Evolutionary conservation across 2,888 invertebrate species (phyloP), one percentile per base, ranked within the genome.

Genomic region (Penaeus monodon): DNA sequence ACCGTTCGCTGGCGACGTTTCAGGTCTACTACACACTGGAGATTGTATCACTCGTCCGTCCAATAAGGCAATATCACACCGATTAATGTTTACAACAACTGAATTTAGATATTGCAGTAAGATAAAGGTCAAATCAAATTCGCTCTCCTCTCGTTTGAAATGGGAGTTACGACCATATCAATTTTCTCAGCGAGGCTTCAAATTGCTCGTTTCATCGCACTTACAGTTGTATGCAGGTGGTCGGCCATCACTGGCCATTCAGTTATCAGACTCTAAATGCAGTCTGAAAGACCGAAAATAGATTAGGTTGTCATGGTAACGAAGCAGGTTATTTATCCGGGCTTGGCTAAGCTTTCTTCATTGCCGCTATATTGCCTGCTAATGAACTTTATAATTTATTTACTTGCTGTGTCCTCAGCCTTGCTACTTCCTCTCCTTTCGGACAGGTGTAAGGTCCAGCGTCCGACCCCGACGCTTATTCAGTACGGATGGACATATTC

Each of bases 31-130:
- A 73, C 73, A 73, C 73, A 33, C 73, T 29, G 29, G 73, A 73
- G 73, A 73, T 73, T 73, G 73, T 73, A 73, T 73, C 73, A 73
- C 73, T 27, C 29, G 29, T 73, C 33, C 73, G 33, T 33, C 33
- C 73, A 73, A 73, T 73, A 73, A 73, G 73, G 29, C 73, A 73
- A 73, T 73, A 73, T 33, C 73, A 73, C 73, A 73, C 73, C 73
- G 29, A 73, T 73, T 73, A 73, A 73, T 73, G 33, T 73, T 73
- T 73, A 73, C 73, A 33, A 70, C 70, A 33, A 33, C 33, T 29
- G 29, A 73, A 27, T 33, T 33, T 33, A 73, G 73, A 73, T 73
- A 73, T 73, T 73, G 22, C 73, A 73, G 29, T 22, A 29, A 73
- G 73, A 73, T 73, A 73, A 73, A 29, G 33, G 17, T 33, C 73